Evolutionary conservation across 1,140 invertebrate genomes (phyloP), one percentile per base, ranked within the genome.

Genomic region (Pantala flavescens): DNA sequence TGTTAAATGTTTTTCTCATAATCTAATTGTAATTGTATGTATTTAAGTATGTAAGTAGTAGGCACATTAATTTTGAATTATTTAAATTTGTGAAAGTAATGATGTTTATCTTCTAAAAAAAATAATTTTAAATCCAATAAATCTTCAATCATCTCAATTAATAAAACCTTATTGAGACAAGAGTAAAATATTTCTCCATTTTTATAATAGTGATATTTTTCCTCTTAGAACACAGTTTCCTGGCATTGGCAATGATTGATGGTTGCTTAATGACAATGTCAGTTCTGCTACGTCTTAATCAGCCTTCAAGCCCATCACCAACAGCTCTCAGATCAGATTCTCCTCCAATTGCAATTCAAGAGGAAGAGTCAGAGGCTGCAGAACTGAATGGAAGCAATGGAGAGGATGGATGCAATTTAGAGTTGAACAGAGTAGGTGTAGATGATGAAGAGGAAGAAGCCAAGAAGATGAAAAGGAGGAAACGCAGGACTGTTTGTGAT

Each of bases 161-260:
- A n/a, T n/a, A n/a, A n/a, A n/a, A n/a, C n/a, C n/a, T n/a, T n/a
- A n/a, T n/a, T n/a, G n/a, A n/a, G n/a, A n/a, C n/a, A n/a, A n/a
- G n/a, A n/a, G n/a, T n/a, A n/a, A n/a, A n/a, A n/a, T n/a, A n/a
- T n/a, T n/a, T n/a, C n/a, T n/a, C n/a, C n/a, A n/a, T n/a, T n/a
- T n/a, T 36, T 36, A 36, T 36, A 36, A 36, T 9, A 5, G 9
- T 36, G 9, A 36, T 2, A 36, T 5, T 36, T 78, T 75, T 49
- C 72, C 78, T 79, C 82, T 36, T 81, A 86, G 89, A 90, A 76
- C 85, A 89, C 77, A 87, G 86, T 76, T 89, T 88, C 79, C 81
- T 91, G 73, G 88, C 88, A n/a, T 80, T 93, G 70, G 87, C 87
- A 7, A 87, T 90, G 23, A 79, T 92, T 43, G 85, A 87, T 75